These are phyloP conservation scores for Himalopsyche phryganea DNA, from an alignment of 1,140 invertebrate genomes.

Conservation along the genomic window DNA sequence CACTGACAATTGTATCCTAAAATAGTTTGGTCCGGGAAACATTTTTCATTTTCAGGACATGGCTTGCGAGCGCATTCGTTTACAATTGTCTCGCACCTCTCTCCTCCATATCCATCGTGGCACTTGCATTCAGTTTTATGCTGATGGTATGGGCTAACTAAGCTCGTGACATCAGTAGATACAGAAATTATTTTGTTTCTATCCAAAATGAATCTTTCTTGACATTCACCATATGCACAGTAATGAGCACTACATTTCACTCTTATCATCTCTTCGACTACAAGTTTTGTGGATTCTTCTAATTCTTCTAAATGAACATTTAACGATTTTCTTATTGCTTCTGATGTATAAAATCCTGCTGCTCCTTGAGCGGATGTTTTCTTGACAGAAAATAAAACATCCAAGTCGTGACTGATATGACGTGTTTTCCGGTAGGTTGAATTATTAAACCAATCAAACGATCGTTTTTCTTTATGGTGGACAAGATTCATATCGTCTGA, in stretches of 20 bases:
- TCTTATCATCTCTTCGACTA: slow-evolving; percentile 69
- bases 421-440: slow-evolving; percentile 7
- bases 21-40: slow-evolving; percentile 65
- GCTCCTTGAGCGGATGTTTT: slow-evolving; percentile 44
- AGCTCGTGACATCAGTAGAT: slow-evolving; percentile 71
- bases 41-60: slow-evolving; percentile 71
- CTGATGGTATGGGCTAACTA: slow-evolving; percentile 73
- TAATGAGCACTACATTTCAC: slow-evolving; percentile 68
- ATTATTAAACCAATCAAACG: slow-evolving; percentile 6
- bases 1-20: slow-evolving; percentile 75
- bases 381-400: slow-evolving; percentile 77
- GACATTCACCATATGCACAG: slow-evolving; percentile 75
- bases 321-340: slow-evolving; percentile 61
- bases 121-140: slow-evolving; percentile 77
- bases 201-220: slow-evolving; percentile 69
- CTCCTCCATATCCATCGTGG: slow-evolving; percentile 73
- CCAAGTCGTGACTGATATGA: slow-evolving; percentile 59
- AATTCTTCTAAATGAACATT: slow-evolving; percentile 64
- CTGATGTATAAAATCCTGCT: slow-evolving; percentile 54
- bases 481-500: slow-evolving; percentile 38
- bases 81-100: slow-evolving; percentile 61
- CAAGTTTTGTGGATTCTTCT: slow-evolving; percentile 66
- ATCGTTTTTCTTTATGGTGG: slow-evolving; percentile 25
- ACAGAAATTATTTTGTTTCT: slow-evolving; percentile 63
- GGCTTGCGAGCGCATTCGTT: slow-evolving; percentile 75